A percentile compares a stretch with the other conserved stretches of the same genome.
These are phyloP conservation scores for Oscheius sp. DNA, from an alignment of 1,140 invertebrate genomes.

Conservation along the genomic window DNA sequence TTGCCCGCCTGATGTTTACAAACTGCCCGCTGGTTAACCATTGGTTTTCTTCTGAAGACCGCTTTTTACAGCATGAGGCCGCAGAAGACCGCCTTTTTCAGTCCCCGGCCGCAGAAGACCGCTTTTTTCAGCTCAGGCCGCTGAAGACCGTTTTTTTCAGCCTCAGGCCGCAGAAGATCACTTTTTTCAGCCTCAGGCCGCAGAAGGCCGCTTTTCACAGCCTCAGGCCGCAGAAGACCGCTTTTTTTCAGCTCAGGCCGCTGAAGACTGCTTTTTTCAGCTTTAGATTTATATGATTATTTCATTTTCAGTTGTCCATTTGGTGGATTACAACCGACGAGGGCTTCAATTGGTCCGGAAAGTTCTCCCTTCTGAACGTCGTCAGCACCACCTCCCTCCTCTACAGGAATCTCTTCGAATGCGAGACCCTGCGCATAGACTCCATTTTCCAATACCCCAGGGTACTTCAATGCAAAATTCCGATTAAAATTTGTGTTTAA, in stretches of 20 bases:
- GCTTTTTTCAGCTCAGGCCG: no score
- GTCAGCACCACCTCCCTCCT: constrained; percentile 64
- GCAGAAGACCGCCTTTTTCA: no score
- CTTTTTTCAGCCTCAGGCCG: no score
- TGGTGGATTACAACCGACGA: constrained; percentile 56
- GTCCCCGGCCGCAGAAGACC: no score
- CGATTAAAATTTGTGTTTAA: background rate
- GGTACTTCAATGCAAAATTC: background rate
- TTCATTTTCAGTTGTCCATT: background rate
- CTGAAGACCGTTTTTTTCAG: no score
- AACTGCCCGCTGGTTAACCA: background rate
- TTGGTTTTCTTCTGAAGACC: background rate
- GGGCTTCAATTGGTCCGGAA: constrained; percentile 45
- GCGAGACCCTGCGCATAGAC: constrained; percentile 64
- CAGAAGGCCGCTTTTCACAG: no score
- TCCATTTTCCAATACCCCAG: constrained; percentile 62
- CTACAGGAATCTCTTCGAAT: constrained; percentile 63
- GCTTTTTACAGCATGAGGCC: no score
- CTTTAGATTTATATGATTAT: no score
- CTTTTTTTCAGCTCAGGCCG: no score
- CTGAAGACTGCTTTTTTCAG: no score
- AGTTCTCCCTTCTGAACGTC: constrained; percentile 22
- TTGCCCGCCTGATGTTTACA: background rate
- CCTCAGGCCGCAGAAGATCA: no score
- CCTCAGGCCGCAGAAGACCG: no score